A percentile compares a stretch with the other conserved stretches of the same genome.
Conservation (phyloP, 1,140 invertebrate species). For the Stegodyphus dumicola region DNA sequence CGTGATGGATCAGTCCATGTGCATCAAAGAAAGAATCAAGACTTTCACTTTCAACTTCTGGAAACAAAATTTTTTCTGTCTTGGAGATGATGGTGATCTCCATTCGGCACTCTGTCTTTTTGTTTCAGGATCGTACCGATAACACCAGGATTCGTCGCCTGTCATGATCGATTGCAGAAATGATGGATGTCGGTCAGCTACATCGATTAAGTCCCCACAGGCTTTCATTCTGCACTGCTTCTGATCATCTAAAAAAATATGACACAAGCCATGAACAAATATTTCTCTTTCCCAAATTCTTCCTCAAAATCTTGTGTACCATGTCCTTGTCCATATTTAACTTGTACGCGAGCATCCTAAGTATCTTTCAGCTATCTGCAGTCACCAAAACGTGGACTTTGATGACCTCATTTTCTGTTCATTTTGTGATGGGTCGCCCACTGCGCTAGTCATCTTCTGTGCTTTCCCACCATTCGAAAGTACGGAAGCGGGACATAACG, state of each 20-base stretch:
- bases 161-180: constrained; percentile 8
- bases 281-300: too few relatives aligned
- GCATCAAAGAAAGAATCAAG: constrained; percentile 6
- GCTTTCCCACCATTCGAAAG: neutral
- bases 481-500: neutral
- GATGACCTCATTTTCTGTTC: neutral
- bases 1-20: neutral
- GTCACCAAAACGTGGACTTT: neutral
- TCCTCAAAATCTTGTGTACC: too few relatives aligned
- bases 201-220: too few relatives aligned
- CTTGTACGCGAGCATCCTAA: neutral
- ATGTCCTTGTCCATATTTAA: neutral
- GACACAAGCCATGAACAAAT: neutral
- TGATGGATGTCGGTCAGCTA: too few relatives aligned
- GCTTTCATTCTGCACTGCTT: too few relatives aligned
- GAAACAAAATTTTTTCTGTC: neutral
- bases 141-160: neutral
- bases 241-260: too few relatives aligned
- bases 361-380: neutral
- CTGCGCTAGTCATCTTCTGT: neutral
- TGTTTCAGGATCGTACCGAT: neutral
- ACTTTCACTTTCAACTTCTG: neutral
- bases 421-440: neutral
- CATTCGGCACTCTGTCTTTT: neutral
- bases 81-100: neutral